Base-by-base conservation (phyloP, 2,113 vertebrate genomes). In the Odontesthes bonariensis region DNA sequence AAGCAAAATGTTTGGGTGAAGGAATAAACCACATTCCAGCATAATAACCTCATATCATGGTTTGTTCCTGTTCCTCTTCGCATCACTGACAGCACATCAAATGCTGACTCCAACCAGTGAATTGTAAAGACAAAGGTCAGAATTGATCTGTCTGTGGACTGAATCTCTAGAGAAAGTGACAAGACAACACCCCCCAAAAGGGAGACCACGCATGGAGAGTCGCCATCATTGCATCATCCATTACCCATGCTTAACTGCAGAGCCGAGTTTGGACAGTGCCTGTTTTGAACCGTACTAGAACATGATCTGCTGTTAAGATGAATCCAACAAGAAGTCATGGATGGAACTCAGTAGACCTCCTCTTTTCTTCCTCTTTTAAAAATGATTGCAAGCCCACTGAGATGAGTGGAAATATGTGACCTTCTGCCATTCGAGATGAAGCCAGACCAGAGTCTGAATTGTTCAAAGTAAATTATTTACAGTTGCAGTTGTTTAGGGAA, bases 171-270 rank as follows among this genome's bases (percentile, higher is more conserved):
- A 40, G 38, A 40, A 40, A 40, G 11, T 40, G 8, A 40, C 38
- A 40, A 7, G 11, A 38, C 35, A 38, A 40, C 38, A 10, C 11
- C 38, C 8, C 27, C 27, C 27, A 27, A 27, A 27, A 2, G 27
- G 27, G 27, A 27, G 27, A 27, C 27, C 27, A n/a, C n/a, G n/a
- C n/a, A 27, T 27, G 27, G 27, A 27, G 27, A 27, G 27, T 27
- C 27, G 1, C 27, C 27, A 27, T 27, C 27, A 27, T 27, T 27
- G 27, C 27, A 27, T 85, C 69, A 62, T 75, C 73, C 27, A 47
- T 81, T 81, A 76, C 76, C 76, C 79, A 83, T 63, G 77, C 31
- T 77, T 51, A 77, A 72, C 35, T 74, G 35, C 35, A 8, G 35
- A 10, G 35, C 35, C 35, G 70, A 52, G 8, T 77, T 79, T 75